These are phyloP conservation scores for Sebastes alutus DNA, from an alignment of 2,797 vertebrate genomes.

Conservation along the genomic window DNA sequence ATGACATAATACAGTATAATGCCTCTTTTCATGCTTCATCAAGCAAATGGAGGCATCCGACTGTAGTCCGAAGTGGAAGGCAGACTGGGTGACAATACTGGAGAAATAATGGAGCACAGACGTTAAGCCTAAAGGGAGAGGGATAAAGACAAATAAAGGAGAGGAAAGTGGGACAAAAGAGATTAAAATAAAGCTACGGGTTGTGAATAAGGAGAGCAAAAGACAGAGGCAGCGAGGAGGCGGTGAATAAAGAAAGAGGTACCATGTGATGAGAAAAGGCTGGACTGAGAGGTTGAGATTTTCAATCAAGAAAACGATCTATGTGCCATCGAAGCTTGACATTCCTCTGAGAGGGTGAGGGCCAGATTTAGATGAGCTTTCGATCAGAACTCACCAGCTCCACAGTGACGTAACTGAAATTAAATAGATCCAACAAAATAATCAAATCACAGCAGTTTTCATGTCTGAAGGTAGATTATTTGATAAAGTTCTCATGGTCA, in stretches of 20 bases:
- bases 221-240: background rate
- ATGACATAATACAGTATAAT: constrained; percentile 14
- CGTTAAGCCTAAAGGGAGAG: background rate
- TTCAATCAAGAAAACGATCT: constrained; percentile 19
- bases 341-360: background rate
- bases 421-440: background rate
- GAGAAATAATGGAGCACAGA: constrained; percentile 24
- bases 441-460: background rate
- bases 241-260: background rate
- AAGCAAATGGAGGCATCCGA: background rate
- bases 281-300: background rate
- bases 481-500: background rate
- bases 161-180: constrained; percentile 23
- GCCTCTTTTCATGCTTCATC: constrained; percentile 32
- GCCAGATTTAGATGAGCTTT: constrained; percentile 1
- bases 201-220: background rate
- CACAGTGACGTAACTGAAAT: background rate
- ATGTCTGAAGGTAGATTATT: background rate
- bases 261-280: background rate
- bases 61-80: background rate
- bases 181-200: background rate
- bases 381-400: background rate
- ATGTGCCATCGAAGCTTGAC: background rate
- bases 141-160: constrained; percentile 7
- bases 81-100: constrained; percentile 1